Evolutionary conservation across 2,113 vertebrate species (phyloP), one percentile per base, ranked within the genome.

Genomic region (Gymnobelideus leadbeateri): DNA sequence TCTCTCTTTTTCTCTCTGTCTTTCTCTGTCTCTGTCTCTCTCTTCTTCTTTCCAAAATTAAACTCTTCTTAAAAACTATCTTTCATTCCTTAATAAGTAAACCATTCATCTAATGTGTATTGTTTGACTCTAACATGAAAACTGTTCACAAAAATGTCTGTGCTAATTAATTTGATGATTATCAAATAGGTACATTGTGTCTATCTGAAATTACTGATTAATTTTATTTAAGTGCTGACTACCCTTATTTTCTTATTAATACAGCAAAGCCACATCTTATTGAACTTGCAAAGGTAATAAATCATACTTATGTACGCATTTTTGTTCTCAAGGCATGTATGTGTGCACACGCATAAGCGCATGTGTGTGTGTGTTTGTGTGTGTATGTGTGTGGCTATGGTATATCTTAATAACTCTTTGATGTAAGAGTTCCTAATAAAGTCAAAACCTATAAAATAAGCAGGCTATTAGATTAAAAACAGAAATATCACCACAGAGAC

Each of bases 401-500:
- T 57, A 91, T 95, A 89, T 95, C 93, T 89, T 3, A 92, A 26
- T 89, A 31, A 1, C 6, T 96, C 94, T 93, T 91, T 93, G 84
- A 53, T 53, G 84, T 8, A 55, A 94, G 91, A 94, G 84, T 26
- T 53, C 4, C 16, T 89, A 26, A 55, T 92, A 77, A 37, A 52
- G 94, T 89, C 3, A 95, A 92, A 54, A 57, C 52, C 94, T 94
- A 31, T 50, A 51, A 92, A 89, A 53, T 77, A 77, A 77, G 37
- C 31, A 77, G 31, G 12, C 12, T 77, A n/a, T 92, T 61, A 91
- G 8, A 94, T 52, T 89, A 91, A 96, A 95, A 89, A 49, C 92
- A 61, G n/a, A 68, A 3, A 94, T 53, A 46, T 91, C 14, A 92
- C 89, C 23, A 84, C 43, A 91, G 93, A 95, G 24, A 51, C 51